These are phyloP conservation scores for Argyra leucocephala DNA, from an alignment of 2,888 invertebrate genomes.

Conservation along the genomic window DNA sequence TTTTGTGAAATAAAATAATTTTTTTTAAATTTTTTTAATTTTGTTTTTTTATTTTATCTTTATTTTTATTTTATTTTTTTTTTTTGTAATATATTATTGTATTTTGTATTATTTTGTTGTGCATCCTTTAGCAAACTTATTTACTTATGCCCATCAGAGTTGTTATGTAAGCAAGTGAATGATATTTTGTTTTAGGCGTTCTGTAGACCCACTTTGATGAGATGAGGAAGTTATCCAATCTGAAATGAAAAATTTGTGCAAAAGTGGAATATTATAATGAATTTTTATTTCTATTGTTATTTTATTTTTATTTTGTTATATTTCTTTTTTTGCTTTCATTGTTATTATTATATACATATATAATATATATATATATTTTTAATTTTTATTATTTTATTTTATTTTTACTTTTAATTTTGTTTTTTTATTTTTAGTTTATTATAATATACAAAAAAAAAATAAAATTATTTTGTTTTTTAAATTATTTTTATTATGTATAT, in stretches of 20 bases:
- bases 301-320: conserved; percentile 1
- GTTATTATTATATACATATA: not conserved
- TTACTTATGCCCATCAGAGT: conserved; percentile 2
- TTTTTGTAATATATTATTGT: not conserved
- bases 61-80: too few species aligned
- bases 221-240: conserved; percentile 25
- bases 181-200: conserved; percentile 10
- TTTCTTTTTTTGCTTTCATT: not conserved
- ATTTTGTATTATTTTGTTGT: not conserved
- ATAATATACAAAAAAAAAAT: too few species aligned
- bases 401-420: not conserved
- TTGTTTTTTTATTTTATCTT: too few species aligned
- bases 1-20: not conserved
- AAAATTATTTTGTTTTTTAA: too few species aligned
- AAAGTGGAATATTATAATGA: conserved; percentile 25
- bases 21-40: too few species aligned
- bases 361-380: not conserved
- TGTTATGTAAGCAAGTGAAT: not conserved
- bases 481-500: too few species aligned
- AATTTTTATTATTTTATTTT: not conserved
- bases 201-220: conserved; percentile 17
- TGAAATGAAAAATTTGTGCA: conserved; percentile 24
- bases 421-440: not conserved
- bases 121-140: not conserved
- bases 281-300: conserved; percentile 24